Base-by-base conservation (phyloP, 2,797 vertebrate species). In the Bufotes viridis region DNA sequence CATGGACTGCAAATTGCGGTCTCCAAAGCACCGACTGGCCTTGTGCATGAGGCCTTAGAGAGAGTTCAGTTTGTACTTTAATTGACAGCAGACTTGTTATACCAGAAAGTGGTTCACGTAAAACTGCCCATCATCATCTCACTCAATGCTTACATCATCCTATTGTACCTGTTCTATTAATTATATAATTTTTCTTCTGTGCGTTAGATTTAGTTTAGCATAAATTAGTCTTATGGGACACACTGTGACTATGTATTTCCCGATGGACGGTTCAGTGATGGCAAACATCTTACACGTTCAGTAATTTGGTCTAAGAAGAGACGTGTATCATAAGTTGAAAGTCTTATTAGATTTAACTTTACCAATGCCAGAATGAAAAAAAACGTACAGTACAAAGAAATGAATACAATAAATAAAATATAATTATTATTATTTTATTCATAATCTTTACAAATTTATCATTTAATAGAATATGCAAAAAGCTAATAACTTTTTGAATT, bases 1-100 rank as follows among this genome's bases (percentile, higher is more conserved):
- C 1, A 29, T 29, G 29, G 2, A 2, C 2, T 29, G 29, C 2
- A 2, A 1, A 1, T 2, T 29, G 2, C 2, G 29, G 1, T 1
- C 2, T 2, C 1, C 29, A 2, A 1, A 2, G 2, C 2, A 29
- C 29, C 1, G 1, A 1, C 2, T 2, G 29, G n/a, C n/a, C n/a
- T 29, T 2, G 29, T 29, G 29, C 2, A 29, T 1, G 2, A 1
- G 2, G 29, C 29, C 29, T 29, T 29, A 29, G 29, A 29, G 29
- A 42, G 34, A 42, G 34, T 14, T 7, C 8, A 20, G 2, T 29
- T 29, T 29, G 29, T 29, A 15, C 12, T 15, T 15, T 60, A 17
- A 65, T 12, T 42, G 7, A 26, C n/a, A 15, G 42, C 11, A 5
- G 14, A 42, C 10, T 72, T 72, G 34, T 58, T 10, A 57, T 72